Evolutionary conservation across 2,797 vertebrate genomes (phyloP), one percentile per base, ranked within the genome.

Genomic region (Xyrichtys novacula): DNA sequence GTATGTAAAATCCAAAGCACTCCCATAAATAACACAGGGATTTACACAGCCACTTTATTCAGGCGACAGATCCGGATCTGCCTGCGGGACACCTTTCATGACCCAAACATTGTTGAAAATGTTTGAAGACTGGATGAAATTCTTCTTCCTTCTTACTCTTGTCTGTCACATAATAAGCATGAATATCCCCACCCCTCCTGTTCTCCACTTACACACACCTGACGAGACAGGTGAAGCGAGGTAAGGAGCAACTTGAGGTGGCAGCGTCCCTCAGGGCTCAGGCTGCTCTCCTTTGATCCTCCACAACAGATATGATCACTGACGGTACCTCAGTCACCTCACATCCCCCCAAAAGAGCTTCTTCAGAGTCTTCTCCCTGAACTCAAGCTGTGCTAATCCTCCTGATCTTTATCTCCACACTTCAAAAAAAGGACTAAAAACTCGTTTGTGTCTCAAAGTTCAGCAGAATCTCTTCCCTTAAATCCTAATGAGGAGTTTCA

Each of bases 291-390:
- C 91, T 94, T 94, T 94, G 92, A 94, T 94, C 90, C 75, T 85
- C 70, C 56, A 78, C 89, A 80, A 84, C 83, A 90, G 91, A 92
- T 93, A 86, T 85, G 86, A 93, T 94, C 91, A 89, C 26, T 80
- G 82, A 84, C 49, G 59, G 72, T 74, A 81, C 65, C 71, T 57
- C 73, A 38, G 36, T 68, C 46, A 55, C 47, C 20, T 20, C 10
- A 20, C 19, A 20, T 20, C 16, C 32, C 2, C 39, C 20, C 0
- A 52, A 77, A 76, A 74, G 52, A 70, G 50, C 63, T 61, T 68
- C 58, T 61, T 68, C 58, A 65, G 34, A 73, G 66, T 70, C 69
- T 53, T 64, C 81, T 55, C 69, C 61, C 58, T 63, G 23, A 76
- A 78, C 84, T 78, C 80, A 87, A 74, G 67, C 82, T 62, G 69